These are phyloP conservation scores for Drosophila nigrodunni DNA, from an alignment of 1,140 invertebrate species.

Conservation along the genomic window DNA sequence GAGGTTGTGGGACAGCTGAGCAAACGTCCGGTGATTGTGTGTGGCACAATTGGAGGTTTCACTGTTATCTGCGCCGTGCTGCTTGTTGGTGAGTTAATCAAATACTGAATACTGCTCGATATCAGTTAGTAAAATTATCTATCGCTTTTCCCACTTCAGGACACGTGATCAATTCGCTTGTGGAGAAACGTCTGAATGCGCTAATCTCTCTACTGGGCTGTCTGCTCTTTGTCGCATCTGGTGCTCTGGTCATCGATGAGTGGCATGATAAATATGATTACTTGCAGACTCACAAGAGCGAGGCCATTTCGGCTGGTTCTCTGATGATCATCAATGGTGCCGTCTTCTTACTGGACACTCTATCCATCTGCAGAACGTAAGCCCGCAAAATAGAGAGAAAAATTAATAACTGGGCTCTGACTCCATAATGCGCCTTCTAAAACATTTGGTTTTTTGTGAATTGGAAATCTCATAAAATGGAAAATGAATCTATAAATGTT, in stretches of 20 bases:
- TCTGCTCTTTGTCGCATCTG: constrained; percentile 89
- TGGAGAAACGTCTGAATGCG: constrained; percentile 84
- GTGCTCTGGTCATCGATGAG: constrained; percentile 87
- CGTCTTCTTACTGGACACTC: constrained; percentile 89
- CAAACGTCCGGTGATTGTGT: constrained; percentile 64
- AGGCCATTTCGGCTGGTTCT: constrained; percentile 89
- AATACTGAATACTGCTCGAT: not conserved
- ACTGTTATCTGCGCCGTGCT: constrained; percentile 87
- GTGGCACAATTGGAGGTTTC: constrained; percentile 87
- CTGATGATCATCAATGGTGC: constrained; percentile 90
- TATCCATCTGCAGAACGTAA: constrained; percentile 87
- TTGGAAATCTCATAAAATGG: constrained; percentile 48
- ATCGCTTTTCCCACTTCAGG: constrained; percentile 68
- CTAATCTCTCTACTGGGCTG: constrained; percentile 87
- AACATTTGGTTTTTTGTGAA: constrained; percentile 35
- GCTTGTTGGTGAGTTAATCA: constrained; percentile 85
- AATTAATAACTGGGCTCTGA: not conserved
- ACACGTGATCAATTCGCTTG: constrained; percentile 86
- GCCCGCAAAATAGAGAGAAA: constrained; percentile 8
- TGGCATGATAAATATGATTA: constrained; percentile 66
- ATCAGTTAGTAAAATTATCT: not conserved
- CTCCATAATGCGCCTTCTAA: constrained; percentile 10
- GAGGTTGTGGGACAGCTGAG: constrained; percentile 58
- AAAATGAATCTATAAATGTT: constrained; percentile 42
- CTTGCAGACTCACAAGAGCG: constrained; percentile 85